These are phyloP conservation scores for Ambastaia sidthimunki DNA, from an alignment of 2,797 vertebrate species.

Conservation along the genomic window DNA sequence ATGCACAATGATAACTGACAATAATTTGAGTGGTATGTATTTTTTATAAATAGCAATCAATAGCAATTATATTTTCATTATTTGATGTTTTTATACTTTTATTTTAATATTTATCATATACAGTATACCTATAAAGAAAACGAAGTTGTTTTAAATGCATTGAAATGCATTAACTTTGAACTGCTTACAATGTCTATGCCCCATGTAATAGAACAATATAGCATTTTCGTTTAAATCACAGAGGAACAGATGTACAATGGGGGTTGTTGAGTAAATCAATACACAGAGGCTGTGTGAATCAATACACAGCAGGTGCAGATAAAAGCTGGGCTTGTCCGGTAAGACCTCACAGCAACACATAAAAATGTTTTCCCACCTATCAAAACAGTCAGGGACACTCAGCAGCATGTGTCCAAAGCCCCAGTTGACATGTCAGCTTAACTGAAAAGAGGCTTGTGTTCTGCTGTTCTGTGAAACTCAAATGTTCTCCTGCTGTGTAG, in stretches of 20 bases:
- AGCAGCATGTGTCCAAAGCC: conserved; percentile 67
- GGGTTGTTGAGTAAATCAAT: conserved; percentile 17
- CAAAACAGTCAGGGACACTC: conserved; percentile 75
- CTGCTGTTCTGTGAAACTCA: conserved; percentile 37
- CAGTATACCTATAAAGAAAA: too few species aligned
- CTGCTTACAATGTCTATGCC: background rate
- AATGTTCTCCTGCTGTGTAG: conserved; percentile 28
- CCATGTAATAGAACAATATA: background rate
- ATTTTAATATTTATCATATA: too few species aligned
- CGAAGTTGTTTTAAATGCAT: too few species aligned
- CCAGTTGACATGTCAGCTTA: conserved; percentile 68
- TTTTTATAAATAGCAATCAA: too few species aligned
- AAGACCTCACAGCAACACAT: conserved; percentile 70
- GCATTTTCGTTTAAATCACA: background rate
- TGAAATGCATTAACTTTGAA: too few species aligned
- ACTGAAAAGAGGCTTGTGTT: conserved; percentile 55
- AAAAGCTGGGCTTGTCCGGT: conserved; percentile 73
- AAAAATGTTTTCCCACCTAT: conserved; percentile 73
- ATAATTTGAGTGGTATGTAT: too few species aligned
- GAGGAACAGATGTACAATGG: conserved; percentile 33
- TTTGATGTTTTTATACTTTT: too few species aligned
- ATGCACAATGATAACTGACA: too few species aligned
- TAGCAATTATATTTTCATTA: too few species aligned
- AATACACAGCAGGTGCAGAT: conserved; percentile 72
- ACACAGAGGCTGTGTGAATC: conserved; percentile 68